These are phyloP conservation scores for Ceratoteleas bidentatus DNA, from an alignment of 1,140 invertebrate genomes.

Conservation along the genomic window DNA sequence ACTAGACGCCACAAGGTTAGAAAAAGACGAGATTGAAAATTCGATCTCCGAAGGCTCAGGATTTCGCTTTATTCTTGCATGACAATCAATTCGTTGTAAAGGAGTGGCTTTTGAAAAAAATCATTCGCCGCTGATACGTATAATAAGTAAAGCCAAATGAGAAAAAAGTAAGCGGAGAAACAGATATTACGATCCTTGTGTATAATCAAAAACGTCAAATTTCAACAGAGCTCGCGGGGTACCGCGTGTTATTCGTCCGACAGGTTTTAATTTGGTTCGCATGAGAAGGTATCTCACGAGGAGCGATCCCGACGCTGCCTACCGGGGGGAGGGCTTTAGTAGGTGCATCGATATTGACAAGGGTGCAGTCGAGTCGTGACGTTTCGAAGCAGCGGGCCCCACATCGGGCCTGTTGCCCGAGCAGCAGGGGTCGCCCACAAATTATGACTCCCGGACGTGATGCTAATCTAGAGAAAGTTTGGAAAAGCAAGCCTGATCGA, in stretches of 20 bases:
- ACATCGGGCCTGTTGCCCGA: constrained; percentile 56
- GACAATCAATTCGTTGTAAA: constrained; percentile 68
- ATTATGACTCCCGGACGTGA: constrained; percentile 79
- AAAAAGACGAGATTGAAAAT: constrained; percentile 59
- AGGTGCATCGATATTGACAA: constrained; percentile 81
- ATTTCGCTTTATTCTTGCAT: constrained; percentile 62
- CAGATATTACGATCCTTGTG: constrained; percentile 68
- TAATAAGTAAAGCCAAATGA: constrained; percentile 63
- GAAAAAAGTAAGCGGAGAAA: constrained; percentile 56
- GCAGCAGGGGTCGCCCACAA: constrained; percentile 78
- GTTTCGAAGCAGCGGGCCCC: constrained; percentile 68
- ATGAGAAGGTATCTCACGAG: constrained; percentile 75
- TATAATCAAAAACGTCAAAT: constrained; percentile 79
- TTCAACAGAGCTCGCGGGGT: constrained; percentile 75
- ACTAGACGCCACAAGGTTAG: constrained; percentile 38
- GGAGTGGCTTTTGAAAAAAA: constrained; percentile 68
- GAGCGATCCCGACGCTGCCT: constrained; percentile 59
- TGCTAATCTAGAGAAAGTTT: constrained; percentile 81
- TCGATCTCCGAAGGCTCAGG: constrained; percentile 52
- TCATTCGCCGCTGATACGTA: constrained; percentile 67
- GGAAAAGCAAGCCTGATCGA: constrained; percentile 73
- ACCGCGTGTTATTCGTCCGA: constrained; percentile 79
- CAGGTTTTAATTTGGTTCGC: constrained; percentile 80
- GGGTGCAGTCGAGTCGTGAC: constrained; percentile 76
- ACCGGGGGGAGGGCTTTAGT: constrained; percentile 61